Conservation (phyloP, 1,140 invertebrate species). For the Proctacanthus coquilletti region DNA sequence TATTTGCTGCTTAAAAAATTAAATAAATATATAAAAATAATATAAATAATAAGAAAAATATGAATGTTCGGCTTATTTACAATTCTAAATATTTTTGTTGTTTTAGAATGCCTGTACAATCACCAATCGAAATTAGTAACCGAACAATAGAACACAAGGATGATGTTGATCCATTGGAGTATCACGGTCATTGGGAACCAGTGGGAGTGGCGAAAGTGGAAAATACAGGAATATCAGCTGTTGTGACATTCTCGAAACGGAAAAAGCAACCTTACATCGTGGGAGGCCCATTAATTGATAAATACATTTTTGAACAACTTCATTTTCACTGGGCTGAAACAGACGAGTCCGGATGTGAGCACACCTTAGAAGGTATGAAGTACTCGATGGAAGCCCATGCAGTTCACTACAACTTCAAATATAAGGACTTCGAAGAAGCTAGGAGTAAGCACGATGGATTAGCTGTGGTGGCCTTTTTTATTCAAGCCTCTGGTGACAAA, state of each 20-base stretch:
- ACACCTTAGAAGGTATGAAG: constrained; percentile 47
- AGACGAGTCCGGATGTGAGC: constrained; percentile 57
- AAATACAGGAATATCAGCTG: constrained; percentile 27
- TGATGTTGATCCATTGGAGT: constrained; percentile 35
- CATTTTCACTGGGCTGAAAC: constrained; percentile 69
- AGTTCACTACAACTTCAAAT: constrained; percentile 64
- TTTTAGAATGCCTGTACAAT: constrained; percentile 30
- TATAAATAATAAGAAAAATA: neutral
- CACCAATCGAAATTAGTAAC: constrained; percentile 35
- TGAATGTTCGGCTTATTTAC: neutral
- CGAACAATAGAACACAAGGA: constrained; percentile 34
- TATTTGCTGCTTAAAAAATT: no score
- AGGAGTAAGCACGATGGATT: constrained; percentile 56
- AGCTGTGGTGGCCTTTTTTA: constrained; percentile 57
- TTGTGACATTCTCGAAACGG: constrained; percentile 27
- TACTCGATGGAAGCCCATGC: constrained; percentile 63
- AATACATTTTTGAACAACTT: constrained; percentile 52
- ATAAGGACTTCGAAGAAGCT: constrained; percentile 47
- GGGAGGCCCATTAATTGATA: constrained; percentile 43
- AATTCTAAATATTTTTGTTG: neutral
- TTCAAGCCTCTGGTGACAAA: constrained; percentile 38
- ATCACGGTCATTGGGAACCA: constrained; percentile 36
- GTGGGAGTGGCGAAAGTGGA: constrained; percentile 24
- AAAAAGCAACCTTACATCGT: constrained; percentile 27
- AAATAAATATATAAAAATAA: no score